These are phyloP conservation scores for Oscheius sp. DNA, from an alignment of 1,140 invertebrate genomes.

Conservation along the genomic window DNA sequence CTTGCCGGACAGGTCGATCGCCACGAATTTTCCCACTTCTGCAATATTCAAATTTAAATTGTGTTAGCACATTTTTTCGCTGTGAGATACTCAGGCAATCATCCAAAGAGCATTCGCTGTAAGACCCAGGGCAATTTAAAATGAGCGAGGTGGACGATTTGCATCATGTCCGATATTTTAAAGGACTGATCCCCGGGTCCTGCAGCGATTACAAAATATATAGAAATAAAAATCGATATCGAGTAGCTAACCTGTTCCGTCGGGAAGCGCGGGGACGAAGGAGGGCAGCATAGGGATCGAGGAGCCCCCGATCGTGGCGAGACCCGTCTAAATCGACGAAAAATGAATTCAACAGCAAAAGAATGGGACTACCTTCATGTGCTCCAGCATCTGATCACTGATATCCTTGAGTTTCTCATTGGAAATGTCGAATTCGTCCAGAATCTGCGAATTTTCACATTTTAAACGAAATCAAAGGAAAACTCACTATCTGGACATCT, in stretches of 20 bases:
- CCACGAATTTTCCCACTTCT: slow-evolving; percentile 60
- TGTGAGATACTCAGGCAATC: slow-evolving; percentile 5
- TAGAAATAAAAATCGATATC: slow-evolving; percentile 6
- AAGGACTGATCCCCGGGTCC: background rate
- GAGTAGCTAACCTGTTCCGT: slow-evolving; percentile 53
- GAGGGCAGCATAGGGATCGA: slow-evolving; percentile 59
- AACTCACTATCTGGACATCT: background rate
- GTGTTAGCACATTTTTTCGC: too few relatives aligned
- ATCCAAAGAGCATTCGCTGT: background rate
- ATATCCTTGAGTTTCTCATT: slow-evolving; percentile 37
- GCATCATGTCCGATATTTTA: background rate
- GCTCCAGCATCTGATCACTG: slow-evolving; percentile 44
- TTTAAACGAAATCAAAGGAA: background rate
- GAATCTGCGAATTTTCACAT: background rate
- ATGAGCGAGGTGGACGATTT: background rate
- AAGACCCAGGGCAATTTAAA: background rate
- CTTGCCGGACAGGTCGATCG: slow-evolving; percentile 59
- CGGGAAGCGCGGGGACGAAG: slow-evolving; percentile 54
- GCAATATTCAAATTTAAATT: slow-evolving; percentile 2
- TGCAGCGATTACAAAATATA: background rate
- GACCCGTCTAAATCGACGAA: too few relatives aligned
- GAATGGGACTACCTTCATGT: slow-evolving; percentile 35
- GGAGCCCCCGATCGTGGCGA: slow-evolving; percentile 42
- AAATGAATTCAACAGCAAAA: background rate
- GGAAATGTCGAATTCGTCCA: slow-evolving; percentile 6